Percentiles rank a stretch among this genome's conserved stretches.
Evolutionary conservation across 2,888 invertebrate genomes (phyloP).

Genomic region (Unio delphinus): DNA sequence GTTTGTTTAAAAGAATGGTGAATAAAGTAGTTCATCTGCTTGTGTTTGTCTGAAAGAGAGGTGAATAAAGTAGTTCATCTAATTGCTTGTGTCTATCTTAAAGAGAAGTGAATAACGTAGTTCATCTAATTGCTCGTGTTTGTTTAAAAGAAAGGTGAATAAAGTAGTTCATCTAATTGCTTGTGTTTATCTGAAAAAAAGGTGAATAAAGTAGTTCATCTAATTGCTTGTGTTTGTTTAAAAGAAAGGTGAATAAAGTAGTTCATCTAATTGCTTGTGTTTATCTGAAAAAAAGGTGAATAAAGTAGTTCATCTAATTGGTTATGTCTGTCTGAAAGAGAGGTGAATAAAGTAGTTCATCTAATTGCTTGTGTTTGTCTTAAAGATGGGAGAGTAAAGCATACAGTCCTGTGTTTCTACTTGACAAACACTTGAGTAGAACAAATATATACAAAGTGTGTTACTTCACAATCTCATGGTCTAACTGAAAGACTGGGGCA

Average conservation of each 20-base stretch:
- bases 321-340: too few species aligned
- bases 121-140: slow-evolving; percentile 32
- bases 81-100: slow-evolving; percentile 42
- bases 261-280: slow-evolving; percentile 31
- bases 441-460: too few species aligned
- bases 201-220: slow-evolving; percentile 23
- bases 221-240: slow-evolving; percentile 42
- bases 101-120: slow-evolving; percentile 11
- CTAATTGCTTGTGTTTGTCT: slow-evolving; percentile 19
- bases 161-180: slow-evolving; percentile 28
- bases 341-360: slow-evolving; percentile 18
- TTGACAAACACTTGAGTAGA: too few species aligned
- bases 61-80: slow-evolving; percentile 23
- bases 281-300: not conserved
- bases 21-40: slow-evolving; percentile 24
- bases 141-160: slow-evolving; percentile 32
- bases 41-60: slow-evolving; percentile 40
- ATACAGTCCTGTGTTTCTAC: too few species aligned
- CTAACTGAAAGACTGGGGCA: too few species aligned
- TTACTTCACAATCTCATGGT: too few species aligned
- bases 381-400: not conserved
- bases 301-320: too few species aligned
- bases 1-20: slow-evolving; percentile 37
- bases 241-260: slow-evolving; percentile 10
- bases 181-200: slow-evolving; percentile 41